Percentiles rank a stretch among this genome's conserved stretches.
phyloP scores from a whole-genome alignment of 2,113 vertebrate species.

The Parus major region DNA sequence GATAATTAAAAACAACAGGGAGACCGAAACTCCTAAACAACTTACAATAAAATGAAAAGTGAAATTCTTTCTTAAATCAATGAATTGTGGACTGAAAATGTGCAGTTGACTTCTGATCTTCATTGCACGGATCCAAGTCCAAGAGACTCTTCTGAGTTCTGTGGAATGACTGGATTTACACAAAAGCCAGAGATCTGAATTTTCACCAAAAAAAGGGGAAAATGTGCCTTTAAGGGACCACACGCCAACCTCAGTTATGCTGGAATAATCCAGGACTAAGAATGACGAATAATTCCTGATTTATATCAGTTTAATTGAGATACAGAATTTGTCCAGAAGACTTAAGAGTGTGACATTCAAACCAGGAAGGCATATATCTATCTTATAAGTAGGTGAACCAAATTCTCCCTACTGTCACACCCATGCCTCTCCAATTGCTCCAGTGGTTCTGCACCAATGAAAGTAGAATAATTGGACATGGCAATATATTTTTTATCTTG shows the following conservation, averaged over 20 bases:
- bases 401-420: background rate
- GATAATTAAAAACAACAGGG: background rate
- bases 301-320: slow-evolving; percentile 19
- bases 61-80: background rate
- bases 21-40: background rate
- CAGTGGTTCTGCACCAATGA: background rate
- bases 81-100: background rate
- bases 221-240: background rate
- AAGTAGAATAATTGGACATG: slow-evolving; percentile 16
- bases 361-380: background rate
- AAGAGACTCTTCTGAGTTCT: background rate
- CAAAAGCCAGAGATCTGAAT: background rate
- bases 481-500: background rate
- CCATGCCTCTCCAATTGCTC: background rate
- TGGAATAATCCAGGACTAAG: background rate
- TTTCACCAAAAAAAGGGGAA: background rate
- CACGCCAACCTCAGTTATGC: background rate
- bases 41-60: background rate
- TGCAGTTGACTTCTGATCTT: background rate
- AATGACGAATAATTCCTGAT: slow-evolving; percentile 3
- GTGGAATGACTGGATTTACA: background rate
- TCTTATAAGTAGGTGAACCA: background rate
- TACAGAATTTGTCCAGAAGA: slow-evolving; percentile 29
- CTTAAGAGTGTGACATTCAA: background rate
- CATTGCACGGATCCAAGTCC: background rate